Evolutionary conservation across 2,797 vertebrate species (phyloP).

Genomic region (Lacerta agilis): DNA sequence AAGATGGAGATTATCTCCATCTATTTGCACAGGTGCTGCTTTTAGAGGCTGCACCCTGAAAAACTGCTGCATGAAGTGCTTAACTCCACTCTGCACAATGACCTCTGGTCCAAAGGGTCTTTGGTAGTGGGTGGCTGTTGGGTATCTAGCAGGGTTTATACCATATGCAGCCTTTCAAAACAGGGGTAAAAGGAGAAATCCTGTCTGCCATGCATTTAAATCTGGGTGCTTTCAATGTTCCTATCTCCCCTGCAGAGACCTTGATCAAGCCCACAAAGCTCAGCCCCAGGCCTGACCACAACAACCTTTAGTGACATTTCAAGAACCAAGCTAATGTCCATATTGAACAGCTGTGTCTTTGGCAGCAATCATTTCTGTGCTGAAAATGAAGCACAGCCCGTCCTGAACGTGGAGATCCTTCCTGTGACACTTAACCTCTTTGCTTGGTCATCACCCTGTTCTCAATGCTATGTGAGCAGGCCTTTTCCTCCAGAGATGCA

Average conservation of each 20-base stretch:
- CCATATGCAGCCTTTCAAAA: background rate
- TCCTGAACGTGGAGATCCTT: background rate
- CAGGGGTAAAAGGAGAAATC: background rate
- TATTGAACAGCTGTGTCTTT: background rate
- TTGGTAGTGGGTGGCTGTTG: background rate
- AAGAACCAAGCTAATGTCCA: background rate
- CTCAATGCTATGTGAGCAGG: background rate
- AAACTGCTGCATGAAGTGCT: background rate
- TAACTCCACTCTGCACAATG: background rate
- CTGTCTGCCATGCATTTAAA: background rate
- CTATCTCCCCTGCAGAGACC: background rate
- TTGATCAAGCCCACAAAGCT: background rate
- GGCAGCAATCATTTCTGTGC: background rate
- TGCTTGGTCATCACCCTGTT: background rate
- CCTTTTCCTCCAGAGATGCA: background rate
- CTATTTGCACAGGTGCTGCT: background rate
- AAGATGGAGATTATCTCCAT: background rate
- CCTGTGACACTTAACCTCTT: background rate
- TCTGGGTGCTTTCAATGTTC: background rate
- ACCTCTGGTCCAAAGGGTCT: background rate
- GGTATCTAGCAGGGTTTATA: background rate
- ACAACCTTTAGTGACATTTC: background rate
- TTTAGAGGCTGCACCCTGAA: background rate
- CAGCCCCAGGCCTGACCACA: background rate
- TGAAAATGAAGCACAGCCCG: background rate